Conservation (phyloP, 2,888 invertebrate genomes). For the Busseola fusca region DNA sequence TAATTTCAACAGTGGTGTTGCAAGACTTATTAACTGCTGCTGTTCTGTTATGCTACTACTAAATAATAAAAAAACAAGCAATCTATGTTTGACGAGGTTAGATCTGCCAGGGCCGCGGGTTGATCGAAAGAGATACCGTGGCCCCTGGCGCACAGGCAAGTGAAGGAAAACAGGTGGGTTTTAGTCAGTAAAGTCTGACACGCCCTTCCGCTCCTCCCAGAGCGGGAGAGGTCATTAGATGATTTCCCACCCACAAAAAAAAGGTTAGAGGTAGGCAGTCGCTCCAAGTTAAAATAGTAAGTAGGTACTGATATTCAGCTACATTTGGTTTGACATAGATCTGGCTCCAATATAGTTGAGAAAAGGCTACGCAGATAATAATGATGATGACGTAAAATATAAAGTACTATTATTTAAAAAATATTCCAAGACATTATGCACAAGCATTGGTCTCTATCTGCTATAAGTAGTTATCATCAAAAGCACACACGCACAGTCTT, state of each 20-base stretch:
- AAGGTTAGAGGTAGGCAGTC: too few species aligned
- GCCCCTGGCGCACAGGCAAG: too few species aligned
- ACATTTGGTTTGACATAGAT: background rate
- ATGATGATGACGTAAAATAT: background rate
- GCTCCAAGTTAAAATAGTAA: background rate
- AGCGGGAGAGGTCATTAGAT: too few species aligned
- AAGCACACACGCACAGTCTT: constrained; percentile 53
- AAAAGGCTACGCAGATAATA: background rate
- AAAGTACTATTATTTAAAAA: background rate
- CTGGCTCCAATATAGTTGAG: background rate
- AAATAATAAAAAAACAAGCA: too few species aligned
- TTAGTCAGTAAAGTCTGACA: too few species aligned
- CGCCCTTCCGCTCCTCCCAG: too few species aligned
- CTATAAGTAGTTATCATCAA: constrained; percentile 13
- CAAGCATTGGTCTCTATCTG: background rate
- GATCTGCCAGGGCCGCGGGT: too few species aligned
- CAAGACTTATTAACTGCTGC: background rate
- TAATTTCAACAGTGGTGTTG: background rate
- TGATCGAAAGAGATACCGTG: too few species aligned
- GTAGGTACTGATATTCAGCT: background rate
- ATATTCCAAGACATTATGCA: background rate
- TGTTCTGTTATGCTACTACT: background rate
- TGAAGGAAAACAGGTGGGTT: too few species aligned
- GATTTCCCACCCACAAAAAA: too few species aligned
- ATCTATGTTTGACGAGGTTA: too few species aligned